phyloP scores from a whole-genome alignment of 2,888 invertebrate species.

The Drosophila monieri region DNA sequence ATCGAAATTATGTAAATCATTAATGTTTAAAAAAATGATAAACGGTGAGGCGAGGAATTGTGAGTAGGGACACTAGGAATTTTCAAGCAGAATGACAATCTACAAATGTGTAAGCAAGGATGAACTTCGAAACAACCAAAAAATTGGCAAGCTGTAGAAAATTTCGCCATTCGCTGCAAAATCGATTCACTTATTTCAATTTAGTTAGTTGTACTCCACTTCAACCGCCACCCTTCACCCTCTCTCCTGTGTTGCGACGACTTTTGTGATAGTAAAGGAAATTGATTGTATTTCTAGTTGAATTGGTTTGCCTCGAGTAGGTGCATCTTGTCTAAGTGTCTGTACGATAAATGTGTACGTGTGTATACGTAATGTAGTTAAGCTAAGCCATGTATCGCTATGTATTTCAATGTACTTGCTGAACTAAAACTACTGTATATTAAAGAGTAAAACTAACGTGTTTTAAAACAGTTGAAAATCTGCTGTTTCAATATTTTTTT shows the following conservation, averaged over 20 bases:
- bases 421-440: slow-evolving; percentile 67
- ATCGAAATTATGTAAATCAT: slow-evolving; percentile 34
- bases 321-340: slow-evolving; percentile 50
- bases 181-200: slow-evolving; percentile 49
- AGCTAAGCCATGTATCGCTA: slow-evolving; percentile 46
- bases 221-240: slow-evolving; percentile 10
- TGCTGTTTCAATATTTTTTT: not conserved
- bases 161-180: slow-evolving; percentile 37
- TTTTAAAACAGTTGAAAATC: slow-evolving; percentile 20
- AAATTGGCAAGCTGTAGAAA: slow-evolving; percentile 45
- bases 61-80: slow-evolving; percentile 60
- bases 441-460: slow-evolving; percentile 61
- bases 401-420: slow-evolving; percentile 79
- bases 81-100: slow-evolving; percentile 73
- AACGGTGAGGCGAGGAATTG: slow-evolving; percentile 14
- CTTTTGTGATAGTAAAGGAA: slow-evolving; percentile 75
- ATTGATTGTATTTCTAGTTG: slow-evolving; percentile 60
- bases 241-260: slow-evolving; percentile 62
- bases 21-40: not conserved
- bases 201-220: slow-evolving; percentile 31
- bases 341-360: slow-evolving; percentile 31
- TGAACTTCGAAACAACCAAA: slow-evolving; percentile 19
- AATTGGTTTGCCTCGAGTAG: slow-evolving; percentile 56
- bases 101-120: slow-evolving; percentile 34
- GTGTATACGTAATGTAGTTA: slow-evolving; percentile 27